Conservation (phyloP, 23 tunicate species). For the Corella eumyota region DNA sequence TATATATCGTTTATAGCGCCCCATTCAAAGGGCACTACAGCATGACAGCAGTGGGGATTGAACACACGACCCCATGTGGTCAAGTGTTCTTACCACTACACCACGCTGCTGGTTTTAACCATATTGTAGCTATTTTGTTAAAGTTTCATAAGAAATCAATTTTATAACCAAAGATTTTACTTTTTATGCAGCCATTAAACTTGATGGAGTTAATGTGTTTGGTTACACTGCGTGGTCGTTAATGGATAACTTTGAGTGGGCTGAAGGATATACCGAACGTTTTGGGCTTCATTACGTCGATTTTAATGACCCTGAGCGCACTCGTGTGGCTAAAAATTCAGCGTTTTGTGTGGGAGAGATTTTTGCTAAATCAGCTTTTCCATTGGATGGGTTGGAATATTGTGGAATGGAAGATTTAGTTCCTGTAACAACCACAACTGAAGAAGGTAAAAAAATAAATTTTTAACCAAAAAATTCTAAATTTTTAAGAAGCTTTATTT, state of each 20-base stretch:
- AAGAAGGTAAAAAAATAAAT: no score
- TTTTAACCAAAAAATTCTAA: no score
- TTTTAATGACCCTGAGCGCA: constrained; percentile 72
- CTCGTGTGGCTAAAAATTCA: constrained; percentile 60
- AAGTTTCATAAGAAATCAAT: background rate
- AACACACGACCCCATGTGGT: no score
- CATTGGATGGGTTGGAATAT: constrained; percentile 26
- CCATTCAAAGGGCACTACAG: no score
- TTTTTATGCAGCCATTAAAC: constrained; percentile 38
- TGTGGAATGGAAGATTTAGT: constrained; percentile 11
- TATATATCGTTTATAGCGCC: no score
- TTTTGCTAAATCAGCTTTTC: constrained; percentile 25
- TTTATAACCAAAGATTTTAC: background rate
- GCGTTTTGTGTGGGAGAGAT: constrained; percentile 54
- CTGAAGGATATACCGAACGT: constrained; percentile 77
- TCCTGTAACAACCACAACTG: constrained; percentile 20
- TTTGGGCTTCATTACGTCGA: constrained; percentile 86
- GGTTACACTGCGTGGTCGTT: constrained; percentile 99
- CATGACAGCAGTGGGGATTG: no score
- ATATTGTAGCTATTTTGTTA: no score
- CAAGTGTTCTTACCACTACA: no score
- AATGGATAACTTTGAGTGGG: constrained; percentile 99
- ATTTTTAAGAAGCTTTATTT: no score
- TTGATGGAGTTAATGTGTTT: constrained; percentile 75
- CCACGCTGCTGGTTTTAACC: no score